Percentiles rank a stretch among this genome's conserved stretches.
phyloP scores from a whole-genome alignment of 2,888 invertebrate species.

The Metopia argyrocephala region DNA sequence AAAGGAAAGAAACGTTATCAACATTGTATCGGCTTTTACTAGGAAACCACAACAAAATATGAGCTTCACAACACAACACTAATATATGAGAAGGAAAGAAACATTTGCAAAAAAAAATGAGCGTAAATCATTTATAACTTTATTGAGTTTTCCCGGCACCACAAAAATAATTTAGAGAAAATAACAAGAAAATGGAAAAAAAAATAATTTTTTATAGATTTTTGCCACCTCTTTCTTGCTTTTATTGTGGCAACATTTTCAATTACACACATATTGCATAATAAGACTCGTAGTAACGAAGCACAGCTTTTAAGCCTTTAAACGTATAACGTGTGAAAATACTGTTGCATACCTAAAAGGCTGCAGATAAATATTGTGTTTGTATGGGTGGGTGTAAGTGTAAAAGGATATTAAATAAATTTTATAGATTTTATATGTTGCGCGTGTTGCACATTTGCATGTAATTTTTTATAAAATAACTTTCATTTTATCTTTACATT shows the following conservation, averaged over 20 bases:
- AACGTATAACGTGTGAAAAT: constrained; percentile 10
- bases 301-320: constrained; percentile 3
- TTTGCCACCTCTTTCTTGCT: background rate
- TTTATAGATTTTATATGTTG: constrained; percentile 37
- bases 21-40: background rate
- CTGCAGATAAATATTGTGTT: background rate
- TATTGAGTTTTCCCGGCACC: constrained; percentile 61
- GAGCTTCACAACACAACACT: background rate
- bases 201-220: background rate
- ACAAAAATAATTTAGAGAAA: constrained; percentile 54
- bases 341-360: constrained; percentile 6
- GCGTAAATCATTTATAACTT: constrained; percentile 56
- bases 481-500: background rate
- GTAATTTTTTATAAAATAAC: constrained; percentile 9
- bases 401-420: constrained; percentile 2
- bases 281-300: background rate
- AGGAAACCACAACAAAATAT: background rate
- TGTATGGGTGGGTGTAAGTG: background rate
- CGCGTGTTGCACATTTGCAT: constrained; percentile 58
- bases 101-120: background rate
- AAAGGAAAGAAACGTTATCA: background rate
- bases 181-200: no score
- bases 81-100: background rate
- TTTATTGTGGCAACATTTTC: constrained; percentile 25
- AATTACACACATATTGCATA: background rate